Conservation (phyloP, 1,140 invertebrate genomes). For the Carposina sasakii region DNA sequence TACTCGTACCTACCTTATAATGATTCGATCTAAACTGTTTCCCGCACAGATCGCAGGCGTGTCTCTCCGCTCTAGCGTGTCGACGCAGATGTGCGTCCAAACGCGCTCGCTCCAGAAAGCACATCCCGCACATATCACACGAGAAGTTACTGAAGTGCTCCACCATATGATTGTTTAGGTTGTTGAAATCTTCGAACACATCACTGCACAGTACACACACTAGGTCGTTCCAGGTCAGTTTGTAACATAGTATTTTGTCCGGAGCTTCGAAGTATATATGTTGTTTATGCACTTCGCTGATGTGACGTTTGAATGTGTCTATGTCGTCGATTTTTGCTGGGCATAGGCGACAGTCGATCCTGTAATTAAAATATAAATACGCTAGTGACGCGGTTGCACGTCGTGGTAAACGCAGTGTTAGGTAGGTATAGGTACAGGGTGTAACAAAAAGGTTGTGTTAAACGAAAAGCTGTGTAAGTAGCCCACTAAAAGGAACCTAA, state of each 20-base stretch:
- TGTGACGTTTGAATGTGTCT: constrained; percentile 51
- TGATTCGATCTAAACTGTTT: constrained; percentile 65
- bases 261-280: constrained; percentile 61
- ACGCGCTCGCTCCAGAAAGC: constrained; percentile 54
- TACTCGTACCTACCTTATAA: no score
- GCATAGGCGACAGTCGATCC: constrained; percentile 59
- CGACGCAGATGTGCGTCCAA: constrained; percentile 55
- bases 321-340: constrained; percentile 53
- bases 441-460: no score
- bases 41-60: constrained; percentile 60
- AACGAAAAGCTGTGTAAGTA: no score
- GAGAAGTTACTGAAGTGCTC: constrained; percentile 63
- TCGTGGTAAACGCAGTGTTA: no score
- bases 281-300: constrained; percentile 50
- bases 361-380: no score
- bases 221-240: constrained; percentile 57
- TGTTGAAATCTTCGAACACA: constrained; percentile 63
- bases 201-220: constrained; percentile 61
- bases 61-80: constrained; percentile 53
- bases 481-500: no score
- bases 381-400: no score
- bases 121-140: constrained; percentile 60
- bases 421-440: no score
- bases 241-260: constrained; percentile 50
- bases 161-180: constrained; percentile 58